A percentile compares a stretch with the other conserved stretches of the same genome.
phyloP scores from a whole-genome alignment of 2,797 vertebrate genomes.

The Pseudotriccus pelzelni region DNA sequence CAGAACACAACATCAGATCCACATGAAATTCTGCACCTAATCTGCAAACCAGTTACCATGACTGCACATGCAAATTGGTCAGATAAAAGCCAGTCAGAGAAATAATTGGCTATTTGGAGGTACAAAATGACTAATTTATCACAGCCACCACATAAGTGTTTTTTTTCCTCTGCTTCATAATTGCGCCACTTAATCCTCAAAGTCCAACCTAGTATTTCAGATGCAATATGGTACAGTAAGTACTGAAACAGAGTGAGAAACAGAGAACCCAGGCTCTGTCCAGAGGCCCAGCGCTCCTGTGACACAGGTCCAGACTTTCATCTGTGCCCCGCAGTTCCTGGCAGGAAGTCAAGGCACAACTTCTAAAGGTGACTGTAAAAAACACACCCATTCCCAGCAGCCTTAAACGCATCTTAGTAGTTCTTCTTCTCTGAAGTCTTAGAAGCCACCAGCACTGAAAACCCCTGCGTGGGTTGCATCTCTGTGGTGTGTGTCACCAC shows the following conservation, averaged over 20 bases:
- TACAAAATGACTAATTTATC: constrained; percentile 67
- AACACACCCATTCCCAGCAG: not conserved
- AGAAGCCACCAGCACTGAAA: not conserved
- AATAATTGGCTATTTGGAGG: constrained; percentile 67
- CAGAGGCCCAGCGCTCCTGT: not conserved
- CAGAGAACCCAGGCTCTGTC: not conserved
- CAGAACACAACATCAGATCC: constrained; percentile 22
- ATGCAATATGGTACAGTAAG: not conserved
- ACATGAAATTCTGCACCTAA: constrained; percentile 43
- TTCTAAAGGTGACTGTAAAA: not conserved
- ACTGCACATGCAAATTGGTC: constrained; percentile 68
- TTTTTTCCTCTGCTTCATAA: constrained; percentile 25
- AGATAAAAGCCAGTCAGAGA: constrained; percentile 65
- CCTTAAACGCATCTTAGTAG: rapidly evolving
- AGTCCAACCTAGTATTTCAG: not conserved
- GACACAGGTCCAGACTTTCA: not conserved
- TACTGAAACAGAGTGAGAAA: rapidly evolving
- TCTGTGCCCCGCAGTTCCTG: not conserved
- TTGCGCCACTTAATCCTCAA: constrained; percentile 16
- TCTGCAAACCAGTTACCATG: constrained; percentile 69
- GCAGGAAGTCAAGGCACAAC: not conserved
- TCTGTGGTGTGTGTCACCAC: not conserved
- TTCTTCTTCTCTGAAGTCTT: not conserved
- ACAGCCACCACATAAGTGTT: constrained; percentile 38
- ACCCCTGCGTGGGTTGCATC: rapidly evolving